Percentiles rank a stretch among this genome's conserved stretches.
Evolutionary conservation across 2,888 invertebrate genomes (phyloP).

Genomic region (Entomobrya multifasciata): DNA sequence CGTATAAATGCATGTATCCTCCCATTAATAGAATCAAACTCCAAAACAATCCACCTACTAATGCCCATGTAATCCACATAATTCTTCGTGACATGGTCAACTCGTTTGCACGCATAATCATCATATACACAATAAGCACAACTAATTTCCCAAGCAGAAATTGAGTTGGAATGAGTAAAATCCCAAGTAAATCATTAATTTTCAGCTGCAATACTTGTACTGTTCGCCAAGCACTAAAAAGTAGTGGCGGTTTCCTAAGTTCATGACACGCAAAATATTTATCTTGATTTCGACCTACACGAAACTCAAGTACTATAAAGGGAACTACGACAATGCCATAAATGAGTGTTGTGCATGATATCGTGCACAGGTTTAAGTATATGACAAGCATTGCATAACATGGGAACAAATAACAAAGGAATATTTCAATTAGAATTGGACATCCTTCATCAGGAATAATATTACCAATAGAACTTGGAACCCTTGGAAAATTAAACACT

Average conservation of each 20-base stretch:
- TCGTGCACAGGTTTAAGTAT: background rate
- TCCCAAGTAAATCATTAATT: background rate
- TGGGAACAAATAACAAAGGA: background rate
- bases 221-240: background rate
- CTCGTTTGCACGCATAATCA: background rate
- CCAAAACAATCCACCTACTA: background rate
- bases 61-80: background rate
- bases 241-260: background rate
- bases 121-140: background rate
- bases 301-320: background rate
- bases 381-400: background rate
- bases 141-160: background rate
- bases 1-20: slow-evolving; percentile 7
- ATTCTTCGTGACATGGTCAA: background rate
- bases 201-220: background rate
- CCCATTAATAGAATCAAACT: background rate
- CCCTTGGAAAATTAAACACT: background rate
- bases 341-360: background rate
- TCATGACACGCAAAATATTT: background rate
- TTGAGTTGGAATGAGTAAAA: background rate
- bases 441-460: background rate
- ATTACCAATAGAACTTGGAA: background rate
- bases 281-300: background rate
- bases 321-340: background rate
- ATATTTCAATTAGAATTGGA: background rate